Conservation (phyloP, 2,113 vertebrate species). For the Perca flavescens region DNA sequence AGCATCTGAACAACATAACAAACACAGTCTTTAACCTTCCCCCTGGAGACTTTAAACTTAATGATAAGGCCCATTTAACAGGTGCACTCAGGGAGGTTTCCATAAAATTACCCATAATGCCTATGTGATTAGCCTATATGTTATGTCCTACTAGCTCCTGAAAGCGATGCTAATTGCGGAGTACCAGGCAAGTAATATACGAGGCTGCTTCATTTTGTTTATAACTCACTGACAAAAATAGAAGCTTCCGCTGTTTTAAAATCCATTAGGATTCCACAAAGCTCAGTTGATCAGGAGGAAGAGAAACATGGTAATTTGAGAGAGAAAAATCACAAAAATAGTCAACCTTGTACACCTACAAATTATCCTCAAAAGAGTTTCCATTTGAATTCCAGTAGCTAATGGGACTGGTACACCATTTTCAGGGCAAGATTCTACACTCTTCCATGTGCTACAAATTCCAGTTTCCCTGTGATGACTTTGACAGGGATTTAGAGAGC, state of each 20-base stretch:
- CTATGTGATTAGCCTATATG: slow-evolving; percentile 57
- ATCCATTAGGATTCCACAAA: slow-evolving; percentile 50
- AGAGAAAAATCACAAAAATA: neutral
- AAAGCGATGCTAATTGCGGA: slow-evolving; percentile 23
- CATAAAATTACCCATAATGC: slow-evolving; percentile 57
- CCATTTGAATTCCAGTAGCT: slow-evolving; percentile 22
- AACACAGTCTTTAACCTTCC: slow-evolving; percentile 48
- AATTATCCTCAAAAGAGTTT: slow-evolving; percentile 21
- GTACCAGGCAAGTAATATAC: neutral
- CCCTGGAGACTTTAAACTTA: slow-evolving; percentile 47
- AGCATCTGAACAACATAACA: slow-evolving; percentile 46
- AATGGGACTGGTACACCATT: neutral
- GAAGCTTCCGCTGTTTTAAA: slow-evolving; percentile 28
- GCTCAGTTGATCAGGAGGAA: slow-evolving; percentile 20
- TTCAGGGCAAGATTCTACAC: neutral
- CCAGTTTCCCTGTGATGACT: slow-evolving; percentile 5
- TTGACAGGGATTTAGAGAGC: neutral
- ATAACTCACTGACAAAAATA: slow-evolving; percentile 4
- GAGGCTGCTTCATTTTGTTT: neutral
- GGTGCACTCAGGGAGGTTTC: slow-evolving; percentile 51
- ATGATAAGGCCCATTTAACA: slow-evolving; percentile 69
- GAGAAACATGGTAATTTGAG: slow-evolving; percentile 14
- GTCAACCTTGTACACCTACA: slow-evolving; percentile 16
- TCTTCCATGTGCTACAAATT: neutral
- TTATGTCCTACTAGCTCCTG: slow-evolving; percentile 28